phyloP scores from a whole-genome alignment of 2,797 vertebrate genomes.

The Typhlichthys eigenmanni region DNA sequence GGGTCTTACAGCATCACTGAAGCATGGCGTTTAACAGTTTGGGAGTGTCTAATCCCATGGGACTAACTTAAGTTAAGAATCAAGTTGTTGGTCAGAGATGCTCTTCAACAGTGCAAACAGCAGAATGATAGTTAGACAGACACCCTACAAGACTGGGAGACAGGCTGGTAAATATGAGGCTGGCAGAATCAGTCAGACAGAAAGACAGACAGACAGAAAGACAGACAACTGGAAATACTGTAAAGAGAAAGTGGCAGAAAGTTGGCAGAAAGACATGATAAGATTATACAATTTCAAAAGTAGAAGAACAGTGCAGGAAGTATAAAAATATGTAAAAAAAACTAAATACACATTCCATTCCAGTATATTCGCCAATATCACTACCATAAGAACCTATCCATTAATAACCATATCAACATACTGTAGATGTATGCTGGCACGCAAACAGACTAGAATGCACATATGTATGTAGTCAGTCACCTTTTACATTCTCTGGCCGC shows the following conservation, averaged over 20 bases:
- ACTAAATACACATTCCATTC: too few relatives aligned
- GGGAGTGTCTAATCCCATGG: conserved; percentile 50
- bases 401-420: neutral
- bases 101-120: too few relatives aligned
- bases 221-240: conserved; percentile 13
- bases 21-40: conserved; percentile 45
- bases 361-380: too few relatives aligned
- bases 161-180: too few relatives aligned
- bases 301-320: too few relatives aligned
- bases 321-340: too few relatives aligned
- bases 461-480: too few relatives aligned
- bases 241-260: neutral
- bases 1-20: conserved; percentile 36
- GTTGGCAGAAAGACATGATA: too few relatives aligned
- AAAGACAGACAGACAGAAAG: neutral
- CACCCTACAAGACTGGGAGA: neutral
- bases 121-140: conserved; percentile 5
- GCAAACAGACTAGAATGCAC: conserved; percentile 11
- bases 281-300: too few relatives aligned
- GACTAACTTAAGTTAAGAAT: conserved; percentile 1
- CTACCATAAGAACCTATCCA: too few relatives aligned
- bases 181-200: too few relatives aligned
- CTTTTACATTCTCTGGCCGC: conserved; percentile 1
- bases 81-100: neutral
- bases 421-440: neutral